Evolutionary conservation across 2,797 vertebrate species (phyloP), one percentile per base, ranked within the genome.

Genomic region (Alcedo quadribrachys): DNA sequence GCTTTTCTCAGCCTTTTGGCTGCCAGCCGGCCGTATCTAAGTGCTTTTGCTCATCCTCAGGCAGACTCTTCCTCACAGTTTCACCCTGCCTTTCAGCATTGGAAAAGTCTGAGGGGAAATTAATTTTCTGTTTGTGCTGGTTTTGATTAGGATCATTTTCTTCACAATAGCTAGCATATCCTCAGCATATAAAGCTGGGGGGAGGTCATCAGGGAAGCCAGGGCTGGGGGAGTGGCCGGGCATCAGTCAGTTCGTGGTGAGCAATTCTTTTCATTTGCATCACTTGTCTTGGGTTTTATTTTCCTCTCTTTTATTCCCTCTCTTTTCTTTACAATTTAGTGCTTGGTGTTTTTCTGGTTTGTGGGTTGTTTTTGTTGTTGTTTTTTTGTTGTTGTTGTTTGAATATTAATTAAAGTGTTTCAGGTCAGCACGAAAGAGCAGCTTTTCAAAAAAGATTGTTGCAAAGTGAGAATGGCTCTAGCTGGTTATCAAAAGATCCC

Each of bases 131-230:
- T 17, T 51, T 57, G 21, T 46, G 32, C 37, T 81, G 11, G 5
- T 69, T 88, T 87, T 55, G 60, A 45, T 24, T 16, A 22, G 37
- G 45, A 32, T 43, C 8, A 1, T 55, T 73, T 60, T 58, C 22
- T 60, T 80, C 19, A 24, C 1, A 51, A 51, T 11, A 58, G 50
- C 35, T 33, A 2, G 42, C 13, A 48, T 48, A 24, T 2, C 3
- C 8, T 68, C 19, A 51, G 40, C n/a, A 51, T 53, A 42, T 21
- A 69, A 35, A 57, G 4, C 15, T 42, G 33, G 32, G 11, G 6
- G 6, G 6, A 65, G 10, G 35, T 0, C 60, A 10, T 13, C 0
- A 2, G 17, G 3, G 4, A 3, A 7, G 6, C 19, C 4, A 6
- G 25, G 83, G 50, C 40, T 58, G 2, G 2, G 30, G 37, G 6